Evolutionary conservation across 2,797 vertebrate species (phyloP).

Genomic region (Alauda arvensis): DNA sequence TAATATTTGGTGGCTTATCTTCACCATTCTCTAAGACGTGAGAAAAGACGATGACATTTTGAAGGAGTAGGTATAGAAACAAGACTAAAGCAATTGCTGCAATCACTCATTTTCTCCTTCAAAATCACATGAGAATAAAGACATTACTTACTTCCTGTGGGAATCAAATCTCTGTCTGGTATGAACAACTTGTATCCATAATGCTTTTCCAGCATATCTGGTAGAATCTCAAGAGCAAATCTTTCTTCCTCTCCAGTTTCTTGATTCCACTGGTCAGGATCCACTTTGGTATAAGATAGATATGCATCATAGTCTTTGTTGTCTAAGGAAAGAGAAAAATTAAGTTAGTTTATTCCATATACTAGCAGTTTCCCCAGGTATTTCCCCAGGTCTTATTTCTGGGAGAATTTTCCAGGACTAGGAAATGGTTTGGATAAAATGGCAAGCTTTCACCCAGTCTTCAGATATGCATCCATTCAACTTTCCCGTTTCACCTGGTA

Average conservation of each 20-base stretch:
- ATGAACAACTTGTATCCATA: constrained; percentile 98
- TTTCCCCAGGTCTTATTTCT: background rate
- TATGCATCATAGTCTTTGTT: constrained; percentile 96
- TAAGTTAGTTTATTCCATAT: background rate
- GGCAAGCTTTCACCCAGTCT: background rate
- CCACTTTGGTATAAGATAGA: constrained; percentile 97
- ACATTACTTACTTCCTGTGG: constrained; percentile 93
- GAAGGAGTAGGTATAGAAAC: background rate
- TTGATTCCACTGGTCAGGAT: constrained; percentile 97
- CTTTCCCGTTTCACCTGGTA: background rate
- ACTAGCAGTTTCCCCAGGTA: background rate
- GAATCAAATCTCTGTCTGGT: constrained; percentile 97
- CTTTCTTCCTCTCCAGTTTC: constrained; percentile 96
- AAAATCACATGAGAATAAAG: background rate
- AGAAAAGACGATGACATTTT: background rate
- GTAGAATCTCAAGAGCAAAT: constrained; percentile 95
- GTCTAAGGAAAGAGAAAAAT: constrained; percentile 56
- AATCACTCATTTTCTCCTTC: background rate
- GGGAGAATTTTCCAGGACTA: background rate
- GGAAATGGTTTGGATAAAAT: background rate
- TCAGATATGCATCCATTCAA: background rate
- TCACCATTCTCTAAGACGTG: background rate
- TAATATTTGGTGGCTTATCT: background rate
- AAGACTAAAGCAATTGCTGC: background rate
- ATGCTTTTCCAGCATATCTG: constrained; percentile 97